phyloP scores from a whole-genome alignment of 2,797 vertebrate species.

The Alcedo atthis region DNA sequence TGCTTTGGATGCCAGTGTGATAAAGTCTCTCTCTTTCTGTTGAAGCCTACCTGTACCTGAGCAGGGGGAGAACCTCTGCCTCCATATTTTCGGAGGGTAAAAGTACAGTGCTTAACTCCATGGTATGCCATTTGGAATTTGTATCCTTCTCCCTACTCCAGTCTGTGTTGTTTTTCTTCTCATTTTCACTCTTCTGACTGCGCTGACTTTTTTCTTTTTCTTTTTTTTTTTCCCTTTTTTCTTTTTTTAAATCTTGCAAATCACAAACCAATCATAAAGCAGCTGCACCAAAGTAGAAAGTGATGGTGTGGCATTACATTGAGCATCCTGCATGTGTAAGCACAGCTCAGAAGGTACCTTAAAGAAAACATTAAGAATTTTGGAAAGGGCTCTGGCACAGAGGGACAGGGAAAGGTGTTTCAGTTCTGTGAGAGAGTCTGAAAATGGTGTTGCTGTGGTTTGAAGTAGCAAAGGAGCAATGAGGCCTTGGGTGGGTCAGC shows the following conservation, averaged over 20 bases:
- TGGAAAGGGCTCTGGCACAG: not conserved
- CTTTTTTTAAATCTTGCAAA: not conserved
- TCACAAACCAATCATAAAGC: not conserved
- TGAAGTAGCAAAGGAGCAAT: not conserved
- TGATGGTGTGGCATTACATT: not conserved
- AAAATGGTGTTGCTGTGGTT: not conserved
- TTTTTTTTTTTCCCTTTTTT: not conserved
- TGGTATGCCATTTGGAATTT: constrained; percentile 77
- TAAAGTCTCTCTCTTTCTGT: constrained; percentile 78
- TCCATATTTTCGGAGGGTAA: constrained; percentile 78
- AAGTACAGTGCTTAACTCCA: constrained; percentile 76
- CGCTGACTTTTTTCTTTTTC: not conserved
- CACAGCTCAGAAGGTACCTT: not conserved
- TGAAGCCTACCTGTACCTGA: constrained; percentile 77
- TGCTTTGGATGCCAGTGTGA: constrained; percentile 69
- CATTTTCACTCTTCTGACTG: constrained; percentile 49
- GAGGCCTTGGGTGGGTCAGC: not conserved
- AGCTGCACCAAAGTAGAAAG: not conserved
- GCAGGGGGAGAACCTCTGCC: constrained; percentile 75
- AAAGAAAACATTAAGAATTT: not conserved
- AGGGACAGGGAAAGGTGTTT: not conserved
- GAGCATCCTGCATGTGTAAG: not conserved
- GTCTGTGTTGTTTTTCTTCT: constrained; percentile 8
- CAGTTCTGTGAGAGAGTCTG: not conserved
- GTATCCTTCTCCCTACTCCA: constrained; percentile 64